Evolutionary conservation across 2,113 vertebrate species (phyloP), one percentile per base, ranked within the genome.

Genomic region (Leucosticte australis): DNA sequence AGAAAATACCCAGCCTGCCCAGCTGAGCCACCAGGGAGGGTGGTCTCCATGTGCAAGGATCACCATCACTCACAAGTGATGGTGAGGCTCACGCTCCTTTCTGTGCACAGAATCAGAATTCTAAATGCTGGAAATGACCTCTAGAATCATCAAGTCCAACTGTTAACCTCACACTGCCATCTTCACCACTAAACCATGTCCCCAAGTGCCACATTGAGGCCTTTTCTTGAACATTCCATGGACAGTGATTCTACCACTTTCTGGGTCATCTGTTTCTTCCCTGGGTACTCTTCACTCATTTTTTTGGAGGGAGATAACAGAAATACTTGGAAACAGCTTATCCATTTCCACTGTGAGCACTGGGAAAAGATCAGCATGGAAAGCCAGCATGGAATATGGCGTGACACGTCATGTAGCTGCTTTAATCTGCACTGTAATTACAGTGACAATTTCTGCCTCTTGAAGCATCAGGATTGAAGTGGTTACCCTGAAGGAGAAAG

Each of bases 401-500:
- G 22, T 87, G 93, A 95, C 68, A 89, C 10, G 37, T 88, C 42
- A 15, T 52, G 60, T 35, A 73, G 47, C 39, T 91, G 74, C 30
- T 47, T 87, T 94, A 87, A 88, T 73, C 42, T 16, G 44, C 47
- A 55, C 10, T 71, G 55, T 35, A 92, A 90, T 95, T 94, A 90
- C 67, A 90, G 57, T 78, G 94, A 87, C 88, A 76, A 80, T 76
- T 93, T 92, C 50, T 94, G 42, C 77, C 75, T 96, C 94, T 95
- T 62, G 80, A 82, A 95, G 64, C 91, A 91, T 87, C 87, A 52
- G 52, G 55, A 53, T 14, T 85, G 60, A 95, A 90, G 79, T 39
- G 52, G 76, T 88, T 90, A 57, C 67, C 57, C 67, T 63, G 65
- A 85, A 95, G 82, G 85, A 89, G 78, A 83, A 69, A 84, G 53